Evolutionary conservation across 2,888 invertebrate species (phyloP).

Genomic region (Branchellion lobata): DNA sequence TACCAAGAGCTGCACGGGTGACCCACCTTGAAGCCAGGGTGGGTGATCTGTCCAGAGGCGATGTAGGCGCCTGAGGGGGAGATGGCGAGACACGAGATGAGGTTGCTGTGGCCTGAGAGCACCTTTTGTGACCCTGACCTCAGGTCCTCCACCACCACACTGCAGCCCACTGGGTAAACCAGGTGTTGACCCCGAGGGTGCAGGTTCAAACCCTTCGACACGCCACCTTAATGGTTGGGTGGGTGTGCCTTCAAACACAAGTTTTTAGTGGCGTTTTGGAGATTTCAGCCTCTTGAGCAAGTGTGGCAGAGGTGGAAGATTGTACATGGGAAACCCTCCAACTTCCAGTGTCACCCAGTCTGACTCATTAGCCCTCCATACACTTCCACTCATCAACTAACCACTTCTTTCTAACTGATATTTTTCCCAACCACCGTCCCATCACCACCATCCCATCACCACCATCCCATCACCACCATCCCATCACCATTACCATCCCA

Average conservation of each 20-base stretch:
- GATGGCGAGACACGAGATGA: constrained; percentile 61
- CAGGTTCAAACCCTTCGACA: constrained; percentile 57
- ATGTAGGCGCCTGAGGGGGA: constrained; percentile 76
- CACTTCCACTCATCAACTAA: no score
- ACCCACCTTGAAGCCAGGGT: constrained; percentile 80
- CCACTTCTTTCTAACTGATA: no score
- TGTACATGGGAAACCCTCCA: no score
- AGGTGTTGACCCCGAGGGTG: constrained; percentile 62
- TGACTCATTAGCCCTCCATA: no score
- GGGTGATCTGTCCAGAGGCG: constrained; percentile 86
- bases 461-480: no score
- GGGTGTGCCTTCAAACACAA: neutral
- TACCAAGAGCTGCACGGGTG: constrained; percentile 7
- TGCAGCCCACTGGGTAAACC: constrained; percentile 62
- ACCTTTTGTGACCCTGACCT: constrained; percentile 56
- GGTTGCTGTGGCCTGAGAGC: constrained; percentile 62
- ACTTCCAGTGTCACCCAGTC: no score
- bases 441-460: no score
- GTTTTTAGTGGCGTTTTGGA: neutral
- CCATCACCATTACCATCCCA: no score
- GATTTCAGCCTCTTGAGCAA: neutral
- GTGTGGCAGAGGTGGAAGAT: no score
- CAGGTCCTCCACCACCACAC: constrained; percentile 62
- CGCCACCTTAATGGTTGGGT: constrained; percentile 47
- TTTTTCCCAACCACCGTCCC: no score